Percentiles rank a stretch among this genome's conserved stretches.
Conservation (phyloP, 2,113 vertebrate genomes). For the Psephotus haematonotus region DNA sequence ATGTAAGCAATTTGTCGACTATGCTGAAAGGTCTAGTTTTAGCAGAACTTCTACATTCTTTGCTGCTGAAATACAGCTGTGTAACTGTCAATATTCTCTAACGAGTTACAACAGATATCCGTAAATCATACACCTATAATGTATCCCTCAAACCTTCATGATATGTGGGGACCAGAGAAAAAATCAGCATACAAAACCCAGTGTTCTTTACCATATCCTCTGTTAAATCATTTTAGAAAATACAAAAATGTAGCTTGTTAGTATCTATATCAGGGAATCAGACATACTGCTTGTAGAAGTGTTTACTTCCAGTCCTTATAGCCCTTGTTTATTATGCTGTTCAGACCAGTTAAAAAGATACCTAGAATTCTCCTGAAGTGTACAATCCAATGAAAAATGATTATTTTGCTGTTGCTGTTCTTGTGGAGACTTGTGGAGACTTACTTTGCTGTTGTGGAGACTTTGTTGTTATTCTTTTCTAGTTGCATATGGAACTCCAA, state of each 20-base stretch:
- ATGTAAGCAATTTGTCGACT: neutral
- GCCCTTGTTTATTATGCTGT: neutral
- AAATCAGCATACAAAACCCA: neutral
- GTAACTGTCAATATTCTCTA: neutral
- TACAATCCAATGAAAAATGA: neutral
- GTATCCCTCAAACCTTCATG: neutral
- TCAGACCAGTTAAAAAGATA: neutral
- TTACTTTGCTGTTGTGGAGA: neutral
- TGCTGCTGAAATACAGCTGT: neutral
- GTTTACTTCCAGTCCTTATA: neutral
- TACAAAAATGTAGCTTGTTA: neutral
- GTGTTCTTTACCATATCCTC: neutral
- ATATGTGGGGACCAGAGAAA: neutral
- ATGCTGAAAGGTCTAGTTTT: neutral
- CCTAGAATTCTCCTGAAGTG: neutral
- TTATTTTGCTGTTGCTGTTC: neutral
- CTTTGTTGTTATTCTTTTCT: neutral
- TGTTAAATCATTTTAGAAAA: neutral
- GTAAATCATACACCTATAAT: neutral
- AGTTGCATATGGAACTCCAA: neutral
- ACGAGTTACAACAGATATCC: neutral
- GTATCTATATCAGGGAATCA: neutral
- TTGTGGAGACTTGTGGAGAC: neutral
- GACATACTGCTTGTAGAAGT: neutral
- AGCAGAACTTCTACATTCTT: neutral